Evolutionary conservation across 2,113 vertebrate species (phyloP).

Genomic region (Glaucidium brasilianum): DNA sequence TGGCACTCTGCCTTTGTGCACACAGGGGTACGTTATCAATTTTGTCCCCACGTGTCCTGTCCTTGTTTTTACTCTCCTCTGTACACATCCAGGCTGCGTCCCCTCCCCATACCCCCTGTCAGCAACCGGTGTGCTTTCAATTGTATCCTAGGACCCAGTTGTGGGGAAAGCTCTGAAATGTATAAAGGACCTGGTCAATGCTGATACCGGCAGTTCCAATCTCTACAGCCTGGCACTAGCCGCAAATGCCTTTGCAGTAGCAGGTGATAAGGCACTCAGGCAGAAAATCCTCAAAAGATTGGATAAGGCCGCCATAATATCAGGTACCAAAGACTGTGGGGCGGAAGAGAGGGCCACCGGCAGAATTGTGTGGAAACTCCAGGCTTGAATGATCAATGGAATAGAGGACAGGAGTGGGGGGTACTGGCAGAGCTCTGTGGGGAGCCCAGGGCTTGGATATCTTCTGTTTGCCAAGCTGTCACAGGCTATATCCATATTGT

Average conservation of each 20-base stretch:
- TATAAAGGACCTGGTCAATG: slow-evolving; percentile 27
- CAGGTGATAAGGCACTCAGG: slow-evolving; percentile 45
- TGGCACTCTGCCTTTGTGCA: not conserved
- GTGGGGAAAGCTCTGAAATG: slow-evolving; percentile 64
- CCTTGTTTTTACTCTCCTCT: not conserved
- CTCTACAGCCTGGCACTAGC: slow-evolving; percentile 68
- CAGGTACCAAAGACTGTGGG: slow-evolving; percentile 17
- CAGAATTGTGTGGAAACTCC: not conserved
- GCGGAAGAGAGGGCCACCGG: not conserved
- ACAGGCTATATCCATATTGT: not conserved
- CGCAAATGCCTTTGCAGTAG: slow-evolving; percentile 63
- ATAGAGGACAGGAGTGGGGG: no score
- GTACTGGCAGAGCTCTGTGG: not conserved
- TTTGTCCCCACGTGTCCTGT: not conserved
- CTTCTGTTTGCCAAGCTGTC: not conserved
- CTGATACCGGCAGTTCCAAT: not conserved
- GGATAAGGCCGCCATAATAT: slow-evolving; percentile 27
- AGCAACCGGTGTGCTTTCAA: accelerated
- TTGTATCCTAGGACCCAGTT: slow-evolving; percentile 44
- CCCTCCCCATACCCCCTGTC: not conserved
- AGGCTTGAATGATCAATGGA: not conserved
- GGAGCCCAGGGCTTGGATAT: not conserved
- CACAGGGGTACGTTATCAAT: accelerated
- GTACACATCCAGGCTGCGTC: not conserved
- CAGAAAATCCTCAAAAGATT: slow-evolving; percentile 43